Conservation (phyloP, 2,113 vertebrate genomes). For the Hystrix cristata region DNA sequence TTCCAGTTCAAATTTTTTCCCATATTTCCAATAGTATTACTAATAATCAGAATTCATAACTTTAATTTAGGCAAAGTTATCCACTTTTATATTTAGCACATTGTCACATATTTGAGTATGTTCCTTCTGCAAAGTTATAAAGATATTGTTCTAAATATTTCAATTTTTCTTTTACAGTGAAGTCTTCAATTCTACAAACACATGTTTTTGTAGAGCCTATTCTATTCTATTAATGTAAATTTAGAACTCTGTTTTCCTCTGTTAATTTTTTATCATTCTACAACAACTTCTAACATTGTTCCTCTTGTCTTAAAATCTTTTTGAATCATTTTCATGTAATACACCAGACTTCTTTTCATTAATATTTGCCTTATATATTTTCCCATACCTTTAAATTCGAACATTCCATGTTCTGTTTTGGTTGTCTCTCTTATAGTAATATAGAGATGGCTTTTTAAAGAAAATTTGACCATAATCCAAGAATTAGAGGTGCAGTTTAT, state of each 20-base stretch:
- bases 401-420: background rate
- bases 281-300: background rate
- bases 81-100: background rate
- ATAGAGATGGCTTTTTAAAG: background rate
- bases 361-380: background rate
- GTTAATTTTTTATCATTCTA: background rate
- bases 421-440: background rate
- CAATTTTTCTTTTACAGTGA: conserved; percentile 47
- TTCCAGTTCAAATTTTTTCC: background rate
- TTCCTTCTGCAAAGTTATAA: conserved; percentile 9
- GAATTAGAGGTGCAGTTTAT: background rate
- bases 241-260: background rate
- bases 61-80: conserved; percentile 20
- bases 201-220: background rate
- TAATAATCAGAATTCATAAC: conserved; percentile 3
- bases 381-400: background rate
- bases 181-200: background rate
- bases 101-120: background rate
- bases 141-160: background rate
- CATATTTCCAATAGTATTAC: background rate
- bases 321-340: background rate
- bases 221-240: background rate
- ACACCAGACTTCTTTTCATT: background rate
- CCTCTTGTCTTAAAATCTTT: background rate
- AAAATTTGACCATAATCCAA: background rate